Conservation (phyloP, 1,140 invertebrate species). For the Vanessa atalanta region DNA sequence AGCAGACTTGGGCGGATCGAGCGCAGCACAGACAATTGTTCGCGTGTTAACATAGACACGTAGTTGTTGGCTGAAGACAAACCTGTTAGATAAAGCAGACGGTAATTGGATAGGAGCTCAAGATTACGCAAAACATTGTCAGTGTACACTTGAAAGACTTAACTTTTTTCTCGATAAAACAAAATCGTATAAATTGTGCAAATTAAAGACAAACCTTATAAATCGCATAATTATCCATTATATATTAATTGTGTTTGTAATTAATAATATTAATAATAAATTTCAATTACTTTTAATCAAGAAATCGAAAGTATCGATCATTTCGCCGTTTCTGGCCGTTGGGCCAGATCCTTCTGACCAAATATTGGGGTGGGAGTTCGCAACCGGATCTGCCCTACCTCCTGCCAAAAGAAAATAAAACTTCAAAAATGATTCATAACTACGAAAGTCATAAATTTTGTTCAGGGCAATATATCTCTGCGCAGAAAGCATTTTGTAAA, state of each 20-base stretch:
- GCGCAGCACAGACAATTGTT: slow-evolving; percentile 63
- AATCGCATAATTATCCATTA: background rate
- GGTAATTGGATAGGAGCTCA: too few relatives aligned
- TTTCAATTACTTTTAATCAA: slow-evolving; percentile 64
- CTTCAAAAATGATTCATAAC: slow-evolving; percentile 16
- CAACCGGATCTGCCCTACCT: slow-evolving; percentile 42
- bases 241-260: background rate
- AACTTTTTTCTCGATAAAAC: too few relatives aligned
- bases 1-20: slow-evolving; percentile 63
- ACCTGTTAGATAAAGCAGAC: slow-evolving; percentile 41
- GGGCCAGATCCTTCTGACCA: slow-evolving; percentile 49
- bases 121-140: too few relatives aligned
- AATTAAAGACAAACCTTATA: too few relatives aligned
- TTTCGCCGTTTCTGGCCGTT: slow-evolving; percentile 50
- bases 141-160: too few relatives aligned
- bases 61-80: slow-evolving; percentile 68
- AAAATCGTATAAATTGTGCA: too few relatives aligned
- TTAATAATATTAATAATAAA: background rate
- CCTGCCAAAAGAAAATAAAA: slow-evolving; percentile 27
- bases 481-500: slow-evolving; percentile 3
- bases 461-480: slow-evolving; percentile 21
- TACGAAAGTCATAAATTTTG: slow-evolving; percentile 15
- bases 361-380: slow-evolving; percentile 40
- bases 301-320: slow-evolving; percentile 66
- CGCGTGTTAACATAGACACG: slow-evolving; percentile 68